Percentiles rank a stretch among this genome's conserved stretches.
phyloP scores from a whole-genome alignment of 2,113 vertebrate species.

The Baryphthengus martii region DNA sequence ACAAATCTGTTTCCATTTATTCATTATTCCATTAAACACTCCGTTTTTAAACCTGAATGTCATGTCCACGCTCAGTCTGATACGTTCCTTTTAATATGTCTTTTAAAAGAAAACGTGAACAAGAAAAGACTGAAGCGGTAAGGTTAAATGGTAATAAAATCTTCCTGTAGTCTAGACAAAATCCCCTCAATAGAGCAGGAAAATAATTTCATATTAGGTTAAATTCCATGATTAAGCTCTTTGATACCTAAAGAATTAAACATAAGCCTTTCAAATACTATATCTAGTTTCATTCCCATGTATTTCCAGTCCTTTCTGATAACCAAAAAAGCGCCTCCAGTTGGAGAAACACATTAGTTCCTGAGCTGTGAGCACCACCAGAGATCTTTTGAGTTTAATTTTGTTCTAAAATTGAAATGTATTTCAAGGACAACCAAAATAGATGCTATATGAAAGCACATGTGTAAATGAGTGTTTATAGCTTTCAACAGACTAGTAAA shows the following conservation, averaged over 20 bases:
- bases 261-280: not conserved
- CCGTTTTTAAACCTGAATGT: constrained; percentile 61
- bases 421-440: not conserved
- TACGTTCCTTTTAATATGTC: constrained; percentile 32
- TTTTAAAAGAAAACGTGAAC: constrained; percentile 19
- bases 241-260: not conserved
- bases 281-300: not conserved
- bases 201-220: not conserved
- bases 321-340: not conserved
- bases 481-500: not conserved
- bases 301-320: not conserved
- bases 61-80: constrained; percentile 28
- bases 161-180: not conserved
- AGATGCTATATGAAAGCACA: not conserved
- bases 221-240: not conserved
- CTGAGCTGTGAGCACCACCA: not conserved
- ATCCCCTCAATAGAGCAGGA: not conserved
- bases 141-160: constrained; percentile 14
- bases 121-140: not conserved
- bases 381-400: not conserved
- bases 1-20: constrained; percentile 74
- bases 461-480: not conserved
- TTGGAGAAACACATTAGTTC: not conserved
- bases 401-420: not conserved
- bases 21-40: constrained; percentile 72